Evolutionary conservation across 2,113 vertebrate species (phyloP), one percentile per base, ranked within the genome.

Genomic region (Myiozetetes cayanensis): DNA sequence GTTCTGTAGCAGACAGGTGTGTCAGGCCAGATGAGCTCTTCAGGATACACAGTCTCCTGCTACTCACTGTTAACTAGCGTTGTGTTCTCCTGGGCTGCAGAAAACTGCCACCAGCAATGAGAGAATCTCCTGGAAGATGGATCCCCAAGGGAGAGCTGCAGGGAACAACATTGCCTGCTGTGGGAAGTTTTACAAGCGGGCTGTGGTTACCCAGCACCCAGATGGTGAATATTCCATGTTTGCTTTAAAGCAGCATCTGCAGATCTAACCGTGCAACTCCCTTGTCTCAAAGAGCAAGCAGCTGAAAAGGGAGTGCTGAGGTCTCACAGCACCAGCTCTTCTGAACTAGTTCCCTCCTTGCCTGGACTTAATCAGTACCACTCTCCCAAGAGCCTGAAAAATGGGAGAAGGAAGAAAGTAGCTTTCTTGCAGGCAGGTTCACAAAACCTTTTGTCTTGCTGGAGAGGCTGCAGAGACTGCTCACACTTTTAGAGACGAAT

Each of bases 201-300:
- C 62, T 87, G 74, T 0, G 2, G 56, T 87, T 96, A 56, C 58
- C n/a, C 19, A 39, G n/a, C 41, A 82, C 31, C 20, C 49, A 85
- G 59, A 74, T 92, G 76, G 81, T 73, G 31, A 80, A 53, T 95
- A 90, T 52, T 76, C 72, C 78, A 15, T n/a, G 46, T 70, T 82
- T 88, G 41, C 75, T 85, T 85, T 19, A 55, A 37, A 93, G 67
- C 72, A 79, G 24, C 31, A 2, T 49, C 59, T 87, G 63, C 67
- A 62, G 63, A 73, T 73, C 24, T 30, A 68, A 5, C 27, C 25
- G 2, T 11, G 21, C 25, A 56, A 12, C 2, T 37, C 19, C 56
- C 27, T 58, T 58, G 63, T 81, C 75, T 56, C 44, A 65, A 71
- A 72, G 22, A 31, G 18, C 22, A 75, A 74, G 15, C 23, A 25